Base-by-base conservation (phyloP, 2,113 vertebrate genomes). In the Epinephelus lanceolatus region DNA sequence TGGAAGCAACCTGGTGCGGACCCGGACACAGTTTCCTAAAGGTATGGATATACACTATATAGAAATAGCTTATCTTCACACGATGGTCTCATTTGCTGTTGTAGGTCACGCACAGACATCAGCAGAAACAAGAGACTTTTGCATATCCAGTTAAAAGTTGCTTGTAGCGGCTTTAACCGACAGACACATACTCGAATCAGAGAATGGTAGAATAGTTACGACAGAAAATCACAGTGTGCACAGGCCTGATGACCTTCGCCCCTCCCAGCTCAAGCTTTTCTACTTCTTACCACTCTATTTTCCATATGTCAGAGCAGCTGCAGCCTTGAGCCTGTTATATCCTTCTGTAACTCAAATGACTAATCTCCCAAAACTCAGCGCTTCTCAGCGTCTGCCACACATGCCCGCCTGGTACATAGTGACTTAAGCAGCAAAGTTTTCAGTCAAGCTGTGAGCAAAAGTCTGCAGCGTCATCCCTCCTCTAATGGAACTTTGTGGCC, bases 361-460 rank as follows among this genome's bases (percentile, higher is more conserved):
- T 86, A 84, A 81, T 83, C 25, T 57, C 53, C 47, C 25, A 14
- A 68, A 80, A 83, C 63, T 66, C 57, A 0, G n/a, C 59, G n/a
- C 53, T 69, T 67, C 45, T 86, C 56, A 42, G 49, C 52, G 1
- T 30, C 69, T 63, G 75, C 78, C 62, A 79, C 85, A 87, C 84
- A 83, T 70, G 77, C 40, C 49, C 0, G 79, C 45, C 86, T 80
- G 80, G 79, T 80, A 69, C 45, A 10, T 3, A 53, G 57, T 56
- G 80, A 81, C 88, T 84, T 56, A 52, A 68, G n/a, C 70, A 69
- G 68, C 59, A 49, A 89, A 75, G 83, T 89, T 89, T 88, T 73
- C 63, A 73, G 60, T 59, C 4, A n/a, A 83, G 84, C 89, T 91
- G 37, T 83, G 62, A 86, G 87, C 78, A 66, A 86, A 85, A 77